phyloP scores from a whole-genome alignment of 2,113 vertebrate genomes.

The Marmota flaviventris region DNA sequence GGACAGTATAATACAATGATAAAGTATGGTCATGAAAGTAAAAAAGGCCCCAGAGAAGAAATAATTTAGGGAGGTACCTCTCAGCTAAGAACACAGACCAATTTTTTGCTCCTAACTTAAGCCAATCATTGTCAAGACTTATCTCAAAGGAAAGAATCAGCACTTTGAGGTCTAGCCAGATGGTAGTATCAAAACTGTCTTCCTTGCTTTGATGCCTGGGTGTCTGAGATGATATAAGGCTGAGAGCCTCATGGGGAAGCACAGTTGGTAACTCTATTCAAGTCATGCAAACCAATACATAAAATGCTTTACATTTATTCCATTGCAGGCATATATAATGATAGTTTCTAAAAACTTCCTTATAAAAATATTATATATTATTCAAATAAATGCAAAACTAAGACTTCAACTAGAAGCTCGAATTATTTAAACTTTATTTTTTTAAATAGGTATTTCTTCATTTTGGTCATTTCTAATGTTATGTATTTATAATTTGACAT shows the following conservation, averaged over 20 bases:
- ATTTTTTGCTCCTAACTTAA: background rate
- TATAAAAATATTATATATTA: background rate
- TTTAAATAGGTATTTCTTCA: background rate
- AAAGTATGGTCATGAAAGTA: background rate
- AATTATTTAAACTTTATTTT: background rate
- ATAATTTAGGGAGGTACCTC: background rate
- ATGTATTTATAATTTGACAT: background rate
- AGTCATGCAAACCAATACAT: background rate
- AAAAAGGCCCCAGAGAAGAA: background rate
- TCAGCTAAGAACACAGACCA: background rate
- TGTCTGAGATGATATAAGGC: background rate
- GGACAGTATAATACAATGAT: background rate
- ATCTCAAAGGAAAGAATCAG: background rate
- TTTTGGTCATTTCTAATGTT: background rate
- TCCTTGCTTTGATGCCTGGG: slow-evolving; percentile 21
- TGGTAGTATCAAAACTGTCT: background rate
- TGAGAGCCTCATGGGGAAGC: background rate
- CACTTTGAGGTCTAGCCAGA: background rate
- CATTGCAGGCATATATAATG: background rate
- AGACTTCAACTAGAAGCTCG: background rate
- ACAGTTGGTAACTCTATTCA: background rate
- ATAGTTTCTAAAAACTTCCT: background rate
- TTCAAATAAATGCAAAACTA: slow-evolving; percentile 32
- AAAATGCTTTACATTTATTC: background rate
- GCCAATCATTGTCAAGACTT: slow-evolving; percentile 10